phyloP scores from a whole-genome alignment of 2,888 invertebrate species.

The Caenorhabditis sp. region DNA sequence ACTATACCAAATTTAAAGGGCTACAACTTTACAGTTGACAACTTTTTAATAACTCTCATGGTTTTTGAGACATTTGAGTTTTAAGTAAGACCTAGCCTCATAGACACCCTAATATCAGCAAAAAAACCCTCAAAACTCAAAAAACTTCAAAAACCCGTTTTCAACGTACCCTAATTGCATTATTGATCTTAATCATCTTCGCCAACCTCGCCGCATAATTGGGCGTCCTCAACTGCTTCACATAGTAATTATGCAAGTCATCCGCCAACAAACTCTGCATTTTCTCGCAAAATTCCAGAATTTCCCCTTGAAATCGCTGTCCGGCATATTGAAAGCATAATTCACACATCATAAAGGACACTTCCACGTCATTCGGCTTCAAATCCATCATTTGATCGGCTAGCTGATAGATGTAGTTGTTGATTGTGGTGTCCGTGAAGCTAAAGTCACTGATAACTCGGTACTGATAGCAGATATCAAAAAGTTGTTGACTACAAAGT shows the following conservation, averaged over 20 bases:
- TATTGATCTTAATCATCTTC: slow-evolving; percentile 63
- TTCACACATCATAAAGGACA: slow-evolving; percentile 61
- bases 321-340: slow-evolving; percentile 60
- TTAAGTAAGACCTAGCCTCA: too few species aligned
- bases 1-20: too few species aligned
- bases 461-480: background rate
- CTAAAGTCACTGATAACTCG: slow-evolving; percentile 12
- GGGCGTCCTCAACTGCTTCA: slow-evolving; percentile 41
- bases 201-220: slow-evolving; percentile 66
- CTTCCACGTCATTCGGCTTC: slow-evolving; percentile 49
- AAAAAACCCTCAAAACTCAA: too few species aligned
- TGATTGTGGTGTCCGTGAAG: slow-evolving; percentile 22
- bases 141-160: too few species aligned
- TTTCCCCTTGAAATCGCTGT: slow-evolving; percentile 36
- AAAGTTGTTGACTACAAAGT: background rate
- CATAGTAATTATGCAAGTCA: slow-evolving; percentile 63
- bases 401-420: slow-evolving; percentile 32
- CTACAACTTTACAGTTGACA: too few species aligned
- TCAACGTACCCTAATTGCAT: slow-evolving; percentile 60
- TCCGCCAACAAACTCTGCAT: slow-evolving; percentile 42
- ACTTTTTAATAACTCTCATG: background rate
- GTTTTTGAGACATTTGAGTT: background rate
- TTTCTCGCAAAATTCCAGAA: slow-evolving; percentile 43
- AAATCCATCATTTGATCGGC: slow-evolving; percentile 42
- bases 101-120: too few species aligned